These are phyloP conservation scores for Microtus oregoni DNA, from an alignment of 2,113 vertebrate species.

Conservation along the genomic window DNA sequence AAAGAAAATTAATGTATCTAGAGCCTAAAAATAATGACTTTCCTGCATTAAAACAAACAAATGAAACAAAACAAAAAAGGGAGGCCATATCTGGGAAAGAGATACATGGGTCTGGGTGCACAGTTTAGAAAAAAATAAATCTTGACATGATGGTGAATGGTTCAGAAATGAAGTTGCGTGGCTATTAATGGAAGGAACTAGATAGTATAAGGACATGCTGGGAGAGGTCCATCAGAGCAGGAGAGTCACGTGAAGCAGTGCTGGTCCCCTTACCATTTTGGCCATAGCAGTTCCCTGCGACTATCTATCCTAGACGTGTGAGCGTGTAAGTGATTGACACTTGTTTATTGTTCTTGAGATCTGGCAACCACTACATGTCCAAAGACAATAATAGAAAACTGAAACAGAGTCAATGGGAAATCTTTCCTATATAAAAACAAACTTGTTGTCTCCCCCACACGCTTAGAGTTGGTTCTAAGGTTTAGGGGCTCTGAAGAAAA, in stretches of 20 bases:
- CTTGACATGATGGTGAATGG: background rate
- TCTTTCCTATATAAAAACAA: background rate
- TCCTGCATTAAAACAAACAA: background rate
- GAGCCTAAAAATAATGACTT: background rate
- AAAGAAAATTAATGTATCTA: background rate
- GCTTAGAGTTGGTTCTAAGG: constrained; percentile 1
- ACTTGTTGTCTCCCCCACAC: background rate
- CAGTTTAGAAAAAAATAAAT: constrained; percentile 11
- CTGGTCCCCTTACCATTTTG: no score
- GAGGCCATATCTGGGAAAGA: background rate
- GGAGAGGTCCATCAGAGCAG: background rate
- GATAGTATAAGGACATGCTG: background rate
- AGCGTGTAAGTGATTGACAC: background rate
- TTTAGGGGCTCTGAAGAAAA: background rate
- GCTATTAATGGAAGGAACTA: background rate
- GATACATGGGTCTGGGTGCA: background rate
- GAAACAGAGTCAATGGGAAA: background rate
- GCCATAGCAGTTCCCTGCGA: background rate
- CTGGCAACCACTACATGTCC: background rate
- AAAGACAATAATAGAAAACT: background rate
- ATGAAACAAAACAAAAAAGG: background rate
- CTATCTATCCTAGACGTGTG: no score
- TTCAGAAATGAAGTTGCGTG: background rate
- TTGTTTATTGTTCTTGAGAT: background rate
- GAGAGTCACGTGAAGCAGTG: background rate